Conservation (phyloP, 2,888 invertebrate species). For the Anoncus sp. region DNA sequence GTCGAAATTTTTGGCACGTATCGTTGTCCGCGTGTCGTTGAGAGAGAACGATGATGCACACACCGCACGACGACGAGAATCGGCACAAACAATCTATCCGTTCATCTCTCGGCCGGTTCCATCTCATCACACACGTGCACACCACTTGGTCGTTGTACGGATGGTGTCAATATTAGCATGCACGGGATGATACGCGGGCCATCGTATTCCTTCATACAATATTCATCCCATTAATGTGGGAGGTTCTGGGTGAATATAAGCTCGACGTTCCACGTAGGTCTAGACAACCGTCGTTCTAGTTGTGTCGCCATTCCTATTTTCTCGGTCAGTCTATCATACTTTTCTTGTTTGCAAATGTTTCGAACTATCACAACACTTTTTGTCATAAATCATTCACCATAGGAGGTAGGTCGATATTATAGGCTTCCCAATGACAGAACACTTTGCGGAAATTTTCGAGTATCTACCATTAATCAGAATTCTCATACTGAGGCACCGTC, state of each 20-base stretch:
- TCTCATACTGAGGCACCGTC: constrained; percentile 11
- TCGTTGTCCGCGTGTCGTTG: not conserved
- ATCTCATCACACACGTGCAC: constrained; percentile 18
- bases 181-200: constrained; percentile 37
- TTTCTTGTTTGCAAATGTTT: not conserved
- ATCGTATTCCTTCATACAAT: constrained; percentile 37
- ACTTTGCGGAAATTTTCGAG: constrained; percentile 30
- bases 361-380: not conserved
- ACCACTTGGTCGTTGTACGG: constrained; percentile 14
- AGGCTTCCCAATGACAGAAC: not conserved
- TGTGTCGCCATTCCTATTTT: not conserved
- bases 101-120: constrained; percentile 25
- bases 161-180: constrained; percentile 42
- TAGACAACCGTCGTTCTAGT: constrained; percentile 12
- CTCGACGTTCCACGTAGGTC: constrained; percentile 18
- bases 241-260: constrained; percentile 26
- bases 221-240: constrained; percentile 51
- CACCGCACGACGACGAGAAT: constrained; percentile 17
- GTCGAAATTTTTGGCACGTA: constrained; percentile 39
- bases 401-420: not conserved
- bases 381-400: constrained; percentile 5
- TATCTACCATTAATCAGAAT: constrained; percentile 32
- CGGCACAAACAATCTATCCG: constrained; percentile 40
- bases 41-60: constrained; percentile 20
- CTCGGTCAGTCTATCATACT: not conserved